Base-by-base conservation (phyloP, 2,113 vertebrate genomes). In the Gila orcuttii region DNA sequence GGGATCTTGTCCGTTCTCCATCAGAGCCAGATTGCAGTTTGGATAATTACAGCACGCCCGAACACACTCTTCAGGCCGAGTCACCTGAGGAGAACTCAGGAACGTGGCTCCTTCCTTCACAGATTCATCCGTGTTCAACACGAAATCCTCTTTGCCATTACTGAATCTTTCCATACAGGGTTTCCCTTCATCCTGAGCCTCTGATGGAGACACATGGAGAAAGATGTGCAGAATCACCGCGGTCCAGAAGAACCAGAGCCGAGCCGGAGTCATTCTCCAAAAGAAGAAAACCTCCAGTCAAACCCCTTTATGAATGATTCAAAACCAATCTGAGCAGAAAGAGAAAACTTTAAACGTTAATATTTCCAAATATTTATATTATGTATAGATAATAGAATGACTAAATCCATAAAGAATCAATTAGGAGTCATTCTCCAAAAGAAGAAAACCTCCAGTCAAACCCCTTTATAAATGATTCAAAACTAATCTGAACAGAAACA, bases 81-180 rank as follows among this genome's bases (percentile, higher is more conserved):
- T 55, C 84, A 94, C 90, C 1, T 3, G 12, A 0, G 96, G 97
- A 0, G 97, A 95, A 0, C 90, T 91, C 31, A 99, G 80, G 89
- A 97, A 98, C 2, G 94, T 95, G 39, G 97, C 98, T 33, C 98
- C 98, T 0, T 93, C 94, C 31, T 95, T 93, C 71, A 99, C 96
- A 0, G 98, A 99, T 3, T 96, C 96, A 0, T 97, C 96, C 0
- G 92, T 91, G 52, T 98, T 96, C 82, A 99, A 93, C 55, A 98
- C 95, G 25, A 98, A 97, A 23, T 95, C 91, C 0, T 95, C 92
- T 76, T 91, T 90, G 0, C 97, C 97, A 0, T 88, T 62, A 0
- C 92, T 94, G 3, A 97, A 99, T 0, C 87, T 84, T 0, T 71
- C 87, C 45, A 95, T 64, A 81, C 98, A 99, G 0, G 21, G 23